Evolutionary conservation across 2,113 vertebrate species (phyloP).

Genomic region (Rallus limicola): DNA sequence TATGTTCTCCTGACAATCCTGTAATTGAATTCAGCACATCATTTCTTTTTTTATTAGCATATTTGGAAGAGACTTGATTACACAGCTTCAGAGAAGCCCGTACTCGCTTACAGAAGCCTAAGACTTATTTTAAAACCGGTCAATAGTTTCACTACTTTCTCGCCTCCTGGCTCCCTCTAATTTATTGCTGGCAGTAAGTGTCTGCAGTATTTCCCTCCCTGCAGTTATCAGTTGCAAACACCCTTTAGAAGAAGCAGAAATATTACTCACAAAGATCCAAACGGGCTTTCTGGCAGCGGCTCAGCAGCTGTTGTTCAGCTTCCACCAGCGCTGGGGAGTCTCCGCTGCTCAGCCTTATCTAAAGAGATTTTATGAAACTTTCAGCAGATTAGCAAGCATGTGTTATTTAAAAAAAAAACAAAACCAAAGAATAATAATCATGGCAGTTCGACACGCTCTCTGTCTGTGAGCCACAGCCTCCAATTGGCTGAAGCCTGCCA

Average conservation of each 20-base stretch:
- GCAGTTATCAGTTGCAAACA: neutral
- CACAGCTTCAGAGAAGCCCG: neutral
- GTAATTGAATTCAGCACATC: neutral
- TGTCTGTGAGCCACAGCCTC: neutral
- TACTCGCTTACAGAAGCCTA: rapidly evolving
- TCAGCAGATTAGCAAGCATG: neutral
- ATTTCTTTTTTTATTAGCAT: neutral
- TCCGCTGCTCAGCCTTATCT: neutral
- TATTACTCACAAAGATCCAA: constrained; percentile 42
- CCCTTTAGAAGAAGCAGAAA: constrained; percentile 8
- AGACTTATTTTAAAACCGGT: neutral
- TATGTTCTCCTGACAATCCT: neutral
- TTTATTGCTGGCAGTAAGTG: neutral
- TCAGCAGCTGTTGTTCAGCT: neutral
- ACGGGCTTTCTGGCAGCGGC: neutral
- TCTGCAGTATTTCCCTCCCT: neutral
- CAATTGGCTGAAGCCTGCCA: neutral
- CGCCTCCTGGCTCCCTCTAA: neutral
- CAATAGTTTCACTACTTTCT: neutral
- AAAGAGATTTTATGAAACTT: neutral
- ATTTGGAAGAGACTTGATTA: neutral
- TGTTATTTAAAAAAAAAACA: neutral
- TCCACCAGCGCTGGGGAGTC: neutral
- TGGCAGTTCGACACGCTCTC: neutral
- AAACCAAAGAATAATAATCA: neutral